These are phyloP conservation scores for Chelon labrosus DNA, from an alignment of 2,797 vertebrate genomes.

Conservation along the genomic window DNA sequence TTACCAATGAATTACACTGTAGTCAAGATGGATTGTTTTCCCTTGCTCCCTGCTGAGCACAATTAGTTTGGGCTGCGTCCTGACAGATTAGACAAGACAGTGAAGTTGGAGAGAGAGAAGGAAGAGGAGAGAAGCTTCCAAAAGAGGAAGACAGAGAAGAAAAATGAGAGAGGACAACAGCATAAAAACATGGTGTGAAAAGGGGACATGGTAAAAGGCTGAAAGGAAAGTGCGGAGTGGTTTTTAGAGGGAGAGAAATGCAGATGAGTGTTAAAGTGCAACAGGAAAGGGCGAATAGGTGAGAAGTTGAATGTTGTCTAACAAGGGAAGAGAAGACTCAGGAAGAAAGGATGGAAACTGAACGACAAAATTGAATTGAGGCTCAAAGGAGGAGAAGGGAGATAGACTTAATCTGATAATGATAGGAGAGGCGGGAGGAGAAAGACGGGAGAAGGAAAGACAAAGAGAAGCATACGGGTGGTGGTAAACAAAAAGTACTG, in stretches of 20 bases:
- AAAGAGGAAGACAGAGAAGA: conserved; percentile 17
- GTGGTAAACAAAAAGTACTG: conserved; percentile 52
- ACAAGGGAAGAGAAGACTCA: conserved; percentile 50
- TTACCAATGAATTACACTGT: conserved; percentile 21
- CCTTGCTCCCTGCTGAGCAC: conserved; percentile 47
- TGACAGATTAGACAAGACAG: conserved; percentile 55
- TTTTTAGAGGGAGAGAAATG: conserved; percentile 29
- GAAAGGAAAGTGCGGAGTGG: not conserved
- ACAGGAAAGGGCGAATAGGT: conserved; percentile 40
- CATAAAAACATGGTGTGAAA: conserved; percentile 35
- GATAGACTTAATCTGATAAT: conserved; percentile 72
- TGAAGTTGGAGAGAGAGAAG: conserved; percentile 24
- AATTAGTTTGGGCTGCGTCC: conserved; percentile 30
- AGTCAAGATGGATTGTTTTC: conserved; percentile 37
- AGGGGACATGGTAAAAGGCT: conserved; percentile 9
- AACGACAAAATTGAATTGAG: conserved; percentile 72
- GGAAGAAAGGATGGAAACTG: conserved; percentile 56
- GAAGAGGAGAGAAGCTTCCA: conserved; percentile 26
- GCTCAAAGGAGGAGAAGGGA: conserved; percentile 51
- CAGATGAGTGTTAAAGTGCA: conserved; percentile 35
- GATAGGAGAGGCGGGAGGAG: conserved; percentile 36
- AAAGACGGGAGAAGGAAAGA: conserved; percentile 40
- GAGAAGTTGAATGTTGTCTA: conserved; percentile 55
- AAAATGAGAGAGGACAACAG: conserved; percentile 7
- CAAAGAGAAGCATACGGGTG: conserved; percentile 46